Percentiles rank a stretch among this genome's conserved stretches.
phyloP scores from a whole-genome alignment of 1,140 invertebrate species.

The Drosophila saltans region DNA sequence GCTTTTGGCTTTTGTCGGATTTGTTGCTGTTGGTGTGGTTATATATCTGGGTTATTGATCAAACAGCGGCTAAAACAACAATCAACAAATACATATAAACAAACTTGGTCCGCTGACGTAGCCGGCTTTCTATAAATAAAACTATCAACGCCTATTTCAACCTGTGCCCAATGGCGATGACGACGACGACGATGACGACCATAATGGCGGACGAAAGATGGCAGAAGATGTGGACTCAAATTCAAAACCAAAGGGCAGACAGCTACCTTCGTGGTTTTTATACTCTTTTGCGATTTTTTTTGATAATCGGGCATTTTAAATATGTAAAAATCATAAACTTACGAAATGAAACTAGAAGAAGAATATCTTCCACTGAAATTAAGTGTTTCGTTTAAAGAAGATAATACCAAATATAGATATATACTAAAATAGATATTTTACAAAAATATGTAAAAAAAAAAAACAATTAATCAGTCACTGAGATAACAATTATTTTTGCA shows the following conservation, averaged over 20 bases:
- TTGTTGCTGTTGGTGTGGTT: slow-evolving; percentile 22
- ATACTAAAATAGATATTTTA: no score
- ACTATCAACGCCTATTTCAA: slow-evolving; percentile 21
- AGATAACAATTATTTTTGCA: no score
- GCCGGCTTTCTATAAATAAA: slow-evolving; percentile 51
- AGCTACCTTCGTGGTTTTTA: neutral
- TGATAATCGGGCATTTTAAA: no score
- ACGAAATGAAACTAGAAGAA: no score
- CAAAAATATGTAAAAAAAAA: no score
- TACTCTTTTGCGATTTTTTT: no score
- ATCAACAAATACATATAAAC: neutral
- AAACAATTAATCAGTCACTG: no score
- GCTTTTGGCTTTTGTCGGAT: slow-evolving; percentile 25
- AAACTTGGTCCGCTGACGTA: slow-evolving; percentile 54
- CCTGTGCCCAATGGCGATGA: slow-evolving; percentile 7
- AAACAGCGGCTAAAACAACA: slow-evolving; percentile 45
- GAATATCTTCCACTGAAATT: no score
- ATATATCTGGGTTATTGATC: slow-evolving; percentile 48
- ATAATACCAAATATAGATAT: no score
- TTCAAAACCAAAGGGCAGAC: neutral
- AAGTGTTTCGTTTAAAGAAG: no score
- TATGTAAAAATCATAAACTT: no score
- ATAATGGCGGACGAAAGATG: slow-evolving; percentile 1
- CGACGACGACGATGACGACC: neutral
- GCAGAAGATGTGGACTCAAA: slow-evolving; percentile 14